phyloP scores from a whole-genome alignment of 2,113 vertebrate genomes.

The Platysternon megacephalum region DNA sequence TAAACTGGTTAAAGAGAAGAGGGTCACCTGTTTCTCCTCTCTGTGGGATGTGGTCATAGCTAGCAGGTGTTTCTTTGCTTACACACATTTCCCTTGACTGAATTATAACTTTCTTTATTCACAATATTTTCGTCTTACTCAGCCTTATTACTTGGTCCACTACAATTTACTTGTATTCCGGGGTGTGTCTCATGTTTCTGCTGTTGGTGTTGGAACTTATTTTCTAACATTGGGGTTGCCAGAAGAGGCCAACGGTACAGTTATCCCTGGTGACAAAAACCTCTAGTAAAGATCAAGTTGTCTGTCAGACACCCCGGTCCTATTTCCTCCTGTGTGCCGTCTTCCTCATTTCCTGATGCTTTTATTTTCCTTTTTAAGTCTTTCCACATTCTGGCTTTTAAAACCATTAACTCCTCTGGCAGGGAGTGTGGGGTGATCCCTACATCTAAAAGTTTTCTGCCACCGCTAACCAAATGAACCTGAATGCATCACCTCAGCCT shows the following conservation, averaged over 20 bases:
- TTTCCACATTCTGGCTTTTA: background rate
- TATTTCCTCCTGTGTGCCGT: background rate
- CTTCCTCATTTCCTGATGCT: background rate
- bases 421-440: background rate
- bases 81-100: background rate
- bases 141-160: background rate
- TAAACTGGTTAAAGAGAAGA: background rate
- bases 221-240: background rate
- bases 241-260: background rate
- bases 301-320: background rate
- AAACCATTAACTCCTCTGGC: background rate
- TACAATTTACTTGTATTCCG: background rate
- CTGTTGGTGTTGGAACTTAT: too few species aligned
- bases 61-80: background rate
- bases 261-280: background rate
- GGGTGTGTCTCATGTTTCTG: background rate
- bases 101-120: background rate
- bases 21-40: accelerated
- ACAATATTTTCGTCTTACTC: background rate
- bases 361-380: background rate
- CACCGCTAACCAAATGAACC: accelerated
- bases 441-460: accelerated
- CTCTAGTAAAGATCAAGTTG: background rate
- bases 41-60: background rate
- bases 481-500: accelerated